Percentiles rank a stretch among this genome's conserved stretches.
Conservation (phyloP, 2,113 vertebrate species). For the Limnothrissa miodon region DNA sequence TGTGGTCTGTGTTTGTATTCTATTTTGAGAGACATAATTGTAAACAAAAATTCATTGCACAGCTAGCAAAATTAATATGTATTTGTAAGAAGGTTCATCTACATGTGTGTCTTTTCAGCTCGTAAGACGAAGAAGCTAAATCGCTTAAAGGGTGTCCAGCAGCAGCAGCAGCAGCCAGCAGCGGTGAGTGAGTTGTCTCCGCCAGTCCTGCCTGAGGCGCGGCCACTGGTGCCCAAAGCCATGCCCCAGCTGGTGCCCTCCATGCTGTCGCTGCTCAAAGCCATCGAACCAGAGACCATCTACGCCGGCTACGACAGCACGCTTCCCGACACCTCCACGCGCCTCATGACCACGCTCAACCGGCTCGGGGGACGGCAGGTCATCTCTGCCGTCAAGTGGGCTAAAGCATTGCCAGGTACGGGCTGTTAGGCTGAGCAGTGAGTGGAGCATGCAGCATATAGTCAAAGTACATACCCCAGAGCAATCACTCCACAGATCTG, state of each 20-base stretch:
- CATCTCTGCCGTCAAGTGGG: slow-evolving; percentile 94
- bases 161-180: slow-evolving; percentile 27
- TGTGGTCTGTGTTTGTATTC: no score
- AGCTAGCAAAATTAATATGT: no score
- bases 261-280: slow-evolving; percentile 89
- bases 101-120: slow-evolving; percentile 64
- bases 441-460: no score
- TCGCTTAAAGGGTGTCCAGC: slow-evolving; percentile 83
- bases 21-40: no score
- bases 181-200: slow-evolving; percentile 53
- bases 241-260: slow-evolving; percentile 90
- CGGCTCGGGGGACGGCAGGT: slow-evolving; percentile 92
- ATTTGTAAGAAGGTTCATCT: neutral
- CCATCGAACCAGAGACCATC: slow-evolving; percentile 93
- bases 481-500: no score
- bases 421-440: accelerated
- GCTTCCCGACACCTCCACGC: slow-evolving; percentile 85
- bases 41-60: no score
- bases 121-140: slow-evolving; percentile 91
- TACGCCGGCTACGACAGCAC: slow-evolving; percentile 90
- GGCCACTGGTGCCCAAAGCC: slow-evolving; percentile 81
- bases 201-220: slow-evolving; percentile 46
- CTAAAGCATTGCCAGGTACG: slow-evolving; percentile 92
- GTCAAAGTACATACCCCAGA: no score
- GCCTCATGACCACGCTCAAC: slow-evolving; percentile 91